Evolutionary conservation across 2,113 vertebrate genomes (phyloP).

Genomic region (Paracanthobrama guichenoti): DNA sequence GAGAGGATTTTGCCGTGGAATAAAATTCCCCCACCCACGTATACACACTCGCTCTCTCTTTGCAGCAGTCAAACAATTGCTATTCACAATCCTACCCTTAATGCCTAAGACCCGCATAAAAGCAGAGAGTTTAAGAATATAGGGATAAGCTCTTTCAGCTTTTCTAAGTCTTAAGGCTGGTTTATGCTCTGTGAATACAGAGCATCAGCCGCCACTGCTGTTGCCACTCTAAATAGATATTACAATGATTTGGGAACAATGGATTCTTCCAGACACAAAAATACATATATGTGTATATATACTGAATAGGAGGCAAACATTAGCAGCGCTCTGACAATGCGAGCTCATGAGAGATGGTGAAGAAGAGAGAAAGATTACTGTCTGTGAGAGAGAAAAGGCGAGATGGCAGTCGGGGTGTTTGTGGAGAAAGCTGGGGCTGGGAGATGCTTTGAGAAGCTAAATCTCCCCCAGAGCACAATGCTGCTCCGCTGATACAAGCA

Average conservation of each 20-base stretch:
- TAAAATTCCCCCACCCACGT: slow-evolving; percentile 80
- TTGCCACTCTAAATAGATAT: slow-evolving; percentile 85
- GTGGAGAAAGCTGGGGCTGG: slow-evolving; percentile 73
- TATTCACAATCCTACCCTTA: slow-evolving; percentile 85
- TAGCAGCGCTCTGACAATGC: slow-evolving; percentile 74
- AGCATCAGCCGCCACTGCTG: slow-evolving; percentile 77
- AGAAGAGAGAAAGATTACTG: slow-evolving; percentile 81
- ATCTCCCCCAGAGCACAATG: slow-evolving; percentile 78
- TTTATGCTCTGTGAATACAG: slow-evolving; percentile 81
- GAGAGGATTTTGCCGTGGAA: slow-evolving; percentile 76
- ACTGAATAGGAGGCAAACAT: slow-evolving; percentile 78
- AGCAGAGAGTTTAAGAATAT: slow-evolving; percentile 83
- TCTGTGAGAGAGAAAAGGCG: slow-evolving; percentile 74
- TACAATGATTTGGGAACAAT: slow-evolving; percentile 86
- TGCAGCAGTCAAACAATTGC: slow-evolving; percentile 81
- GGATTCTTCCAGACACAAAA: slow-evolving; percentile 78
- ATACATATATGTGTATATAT: slow-evolving; percentile 76
- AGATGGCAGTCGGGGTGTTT: slow-evolving; percentile 78
- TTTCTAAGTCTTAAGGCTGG: slow-evolving; percentile 81
- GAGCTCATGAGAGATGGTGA: slow-evolving; percentile 72
- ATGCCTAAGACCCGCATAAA: slow-evolving; percentile 84
- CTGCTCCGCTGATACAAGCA: slow-evolving; percentile 78
- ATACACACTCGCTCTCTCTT: slow-evolving; percentile 74
- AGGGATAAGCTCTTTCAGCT: slow-evolving; percentile 83
- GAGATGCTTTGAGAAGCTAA: slow-evolving; percentile 81